These are phyloP conservation scores for Petrolisthes cinctipes DNA, from an alignment of 2,888 invertebrate genomes.

Conservation along the genomic window DNA sequence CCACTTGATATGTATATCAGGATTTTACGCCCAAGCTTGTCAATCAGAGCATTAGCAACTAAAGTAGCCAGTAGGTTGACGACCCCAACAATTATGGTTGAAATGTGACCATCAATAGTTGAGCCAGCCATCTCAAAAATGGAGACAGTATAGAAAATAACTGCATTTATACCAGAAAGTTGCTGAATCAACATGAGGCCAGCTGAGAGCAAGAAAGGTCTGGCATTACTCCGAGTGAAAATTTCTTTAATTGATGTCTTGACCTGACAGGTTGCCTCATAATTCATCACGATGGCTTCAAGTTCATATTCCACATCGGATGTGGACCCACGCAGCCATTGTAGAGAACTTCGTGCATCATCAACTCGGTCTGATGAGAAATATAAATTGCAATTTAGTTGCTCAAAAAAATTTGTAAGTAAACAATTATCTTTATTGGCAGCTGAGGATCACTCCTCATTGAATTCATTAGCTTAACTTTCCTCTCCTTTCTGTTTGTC, in stretches of 20 bases:
- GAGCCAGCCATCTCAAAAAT: conserved; percentile 90
- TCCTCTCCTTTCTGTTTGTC: too few species aligned
- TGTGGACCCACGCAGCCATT: conserved; percentile 85
- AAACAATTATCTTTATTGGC: too few species aligned
- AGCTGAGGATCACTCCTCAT: too few species aligned
- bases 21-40: conserved; percentile 89
- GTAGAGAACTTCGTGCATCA: conserved; percentile 81
- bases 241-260: conserved; percentile 76
- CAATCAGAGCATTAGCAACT: conserved; percentile 87
- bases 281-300: conserved; percentile 79
- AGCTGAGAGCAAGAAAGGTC: conserved; percentile 84
- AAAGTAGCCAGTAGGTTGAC: conserved; percentile 92
- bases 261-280: conserved; percentile 78
- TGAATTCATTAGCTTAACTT: too few species aligned
- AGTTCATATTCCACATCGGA: conserved; percentile 84
- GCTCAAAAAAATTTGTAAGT: too few species aligned
- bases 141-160: conserved; percentile 90
- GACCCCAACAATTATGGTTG: conserved; percentile 87
- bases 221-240: conserved; percentile 78
- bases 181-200: conserved; percentile 97
- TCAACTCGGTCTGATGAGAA: conserved; percentile 74
- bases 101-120: conserved; percentile 80
- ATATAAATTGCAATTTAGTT: not conserved
- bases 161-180: conserved; percentile 93
- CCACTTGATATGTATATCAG: conserved; percentile 86